A percentile compares a stretch with the other conserved stretches of the same genome.
phyloP scores from a whole-genome alignment of 2,113 vertebrate species.

The Hydropotes inermis region DNA sequence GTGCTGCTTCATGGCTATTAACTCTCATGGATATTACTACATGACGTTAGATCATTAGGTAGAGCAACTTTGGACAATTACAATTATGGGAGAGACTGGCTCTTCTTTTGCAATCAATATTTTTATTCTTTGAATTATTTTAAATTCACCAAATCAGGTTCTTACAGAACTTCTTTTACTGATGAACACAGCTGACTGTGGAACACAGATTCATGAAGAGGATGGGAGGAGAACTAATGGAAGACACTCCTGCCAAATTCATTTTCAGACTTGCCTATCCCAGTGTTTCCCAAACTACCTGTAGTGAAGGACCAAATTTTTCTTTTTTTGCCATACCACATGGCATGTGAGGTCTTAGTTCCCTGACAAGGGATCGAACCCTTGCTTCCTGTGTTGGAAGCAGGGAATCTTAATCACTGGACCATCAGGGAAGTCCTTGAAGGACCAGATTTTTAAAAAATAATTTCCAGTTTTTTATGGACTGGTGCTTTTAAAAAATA shows the following conservation, averaged over 20 bases:
- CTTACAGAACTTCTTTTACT: background rate
- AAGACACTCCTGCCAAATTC: background rate
- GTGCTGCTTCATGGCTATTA: background rate
- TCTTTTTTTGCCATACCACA: background rate
- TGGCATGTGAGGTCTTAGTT: background rate
- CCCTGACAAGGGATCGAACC: background rate
- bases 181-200: background rate
- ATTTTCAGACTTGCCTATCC: background rate
- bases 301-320: background rate
- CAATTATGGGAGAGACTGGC: background rate
- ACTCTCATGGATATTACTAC: background rate
- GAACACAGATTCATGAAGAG: background rate
- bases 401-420: background rate
- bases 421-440: background rate
- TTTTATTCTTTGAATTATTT: background rate
- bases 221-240: background rate
- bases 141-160: background rate
- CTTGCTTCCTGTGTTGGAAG: background rate
- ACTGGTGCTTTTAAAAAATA: background rate
- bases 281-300: background rate
- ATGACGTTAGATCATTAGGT: background rate
- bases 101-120: background rate
- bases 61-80: background rate
- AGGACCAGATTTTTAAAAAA: background rate
- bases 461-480: background rate